phyloP scores from a whole-genome alignment of 23 tunicate species.

The Clavelina lepadiformis region DNA sequence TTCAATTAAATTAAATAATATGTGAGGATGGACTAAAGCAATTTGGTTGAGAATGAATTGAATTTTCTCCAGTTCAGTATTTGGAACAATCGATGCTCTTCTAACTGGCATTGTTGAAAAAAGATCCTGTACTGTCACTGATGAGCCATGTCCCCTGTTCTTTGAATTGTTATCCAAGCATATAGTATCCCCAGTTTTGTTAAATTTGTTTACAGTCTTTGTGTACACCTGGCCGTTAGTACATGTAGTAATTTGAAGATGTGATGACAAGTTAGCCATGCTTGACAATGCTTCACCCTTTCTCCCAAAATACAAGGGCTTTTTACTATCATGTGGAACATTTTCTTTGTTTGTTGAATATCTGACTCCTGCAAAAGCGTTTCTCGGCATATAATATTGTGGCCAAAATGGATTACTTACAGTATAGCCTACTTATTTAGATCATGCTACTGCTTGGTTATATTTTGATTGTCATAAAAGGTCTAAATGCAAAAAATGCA shows the following conservation, averaged over 20 bases:
- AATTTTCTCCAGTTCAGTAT: slow-evolving; percentile 16
- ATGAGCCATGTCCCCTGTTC: slow-evolving; percentile 17
- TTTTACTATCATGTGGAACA: too few relatives aligned
- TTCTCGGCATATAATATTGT: too few relatives aligned
- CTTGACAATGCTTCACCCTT: slow-evolving; percentile 75
- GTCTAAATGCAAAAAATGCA: too few relatives aligned
- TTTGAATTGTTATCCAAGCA: neutral
- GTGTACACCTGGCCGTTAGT: neutral
- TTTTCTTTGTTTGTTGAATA: too few relatives aligned
- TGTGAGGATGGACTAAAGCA: slow-evolving; percentile 22
- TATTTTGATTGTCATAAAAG: too few relatives aligned
- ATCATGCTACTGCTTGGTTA: too few relatives aligned
- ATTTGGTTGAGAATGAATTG: slow-evolving; percentile 8
- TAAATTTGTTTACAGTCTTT: slow-evolving; percentile 15
- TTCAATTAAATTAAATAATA: slow-evolving; percentile 16
- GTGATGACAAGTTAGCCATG: slow-evolving; percentile 42
- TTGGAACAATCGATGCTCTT: slow-evolving; percentile 2
- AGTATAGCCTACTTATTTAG: too few relatives aligned
- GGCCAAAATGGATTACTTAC: too few relatives aligned
- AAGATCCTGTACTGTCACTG: slow-evolving; percentile 22
- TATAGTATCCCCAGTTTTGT: neutral
- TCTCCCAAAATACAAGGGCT: slow-evolving; percentile 56
- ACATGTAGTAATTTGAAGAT: slow-evolving; percentile 19
- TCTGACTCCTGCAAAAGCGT: too few relatives aligned
- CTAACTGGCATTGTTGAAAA: slow-evolving; percentile 25